Evolutionary conservation across 2,797 vertebrate species (phyloP), one percentile per base, ranked within the genome.

Genomic region (Pristis pectinata): DNA sequence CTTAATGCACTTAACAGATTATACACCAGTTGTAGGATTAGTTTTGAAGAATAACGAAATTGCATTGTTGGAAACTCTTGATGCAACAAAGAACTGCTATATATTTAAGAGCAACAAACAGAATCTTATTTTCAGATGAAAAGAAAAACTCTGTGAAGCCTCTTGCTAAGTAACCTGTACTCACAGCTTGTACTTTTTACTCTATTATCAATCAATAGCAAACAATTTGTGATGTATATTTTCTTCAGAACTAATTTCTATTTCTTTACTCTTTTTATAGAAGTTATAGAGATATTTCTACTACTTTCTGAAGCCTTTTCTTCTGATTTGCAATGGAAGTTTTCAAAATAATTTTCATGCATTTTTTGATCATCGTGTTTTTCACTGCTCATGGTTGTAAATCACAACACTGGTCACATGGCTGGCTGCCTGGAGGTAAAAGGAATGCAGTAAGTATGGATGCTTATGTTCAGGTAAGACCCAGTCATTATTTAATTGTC

Each of bases 361-460:
- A 97, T 96, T 96, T 97, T 96, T 95, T 97, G 95, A 76, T 97
- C 95, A 94, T 41, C 44, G 8, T 98, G 96, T 96, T 96, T 93
- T 95, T 97, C 96, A 95, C 97, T 96, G 96, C 96, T 94, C 97
- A 97, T 96, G 96, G 97, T 95, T 96, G 96, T 94, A 95, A 97
- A 95, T 96, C 97, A 95, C 97, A 98, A 96, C 97, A 98, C 95
- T 98, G 97, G 97, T 98, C 97, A 91, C 97, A 97, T 82, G 97
- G 97, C 94, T 97, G 97, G 97, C 96, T 98, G 96, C 97, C 97
- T 94, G 97, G 97, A 34, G 97, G 97, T 74, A 98, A 97, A 95
- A 97, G 97, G 95, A 97, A 74, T 93, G 70, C 92, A 53, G 41
- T 72, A 53, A 74, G 44, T 93, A 93, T 93, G 70, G 92, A 93